Evolutionary conservation across 2,888 invertebrate species (phyloP).

Genomic region (Hololepta plana): DNA sequence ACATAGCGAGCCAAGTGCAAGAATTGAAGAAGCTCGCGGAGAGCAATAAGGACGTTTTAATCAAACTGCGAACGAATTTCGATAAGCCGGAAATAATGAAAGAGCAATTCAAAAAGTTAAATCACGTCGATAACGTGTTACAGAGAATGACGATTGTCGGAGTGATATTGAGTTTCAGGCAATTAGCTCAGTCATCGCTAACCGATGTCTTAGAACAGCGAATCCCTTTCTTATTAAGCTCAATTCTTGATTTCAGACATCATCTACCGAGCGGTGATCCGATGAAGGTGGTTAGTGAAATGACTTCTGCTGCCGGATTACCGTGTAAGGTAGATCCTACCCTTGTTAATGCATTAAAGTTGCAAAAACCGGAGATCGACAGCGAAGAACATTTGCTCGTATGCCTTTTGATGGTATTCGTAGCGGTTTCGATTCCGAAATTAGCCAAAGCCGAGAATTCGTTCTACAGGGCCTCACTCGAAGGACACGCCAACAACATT

Average conservation of each 20-base stretch:
- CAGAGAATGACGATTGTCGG: conserved; percentile 97
- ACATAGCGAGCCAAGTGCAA: conserved; percentile 93
- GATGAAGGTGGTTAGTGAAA: conserved; percentile 82
- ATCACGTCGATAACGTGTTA: conserved; percentile 86
- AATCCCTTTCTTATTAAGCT: conserved; percentile 90
- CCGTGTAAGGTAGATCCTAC: conserved; percentile 91
- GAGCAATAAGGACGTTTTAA: conserved; percentile 81
- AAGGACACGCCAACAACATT: conserved; percentile 96
- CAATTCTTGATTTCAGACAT: conserved; percentile 86
- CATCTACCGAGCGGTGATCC: conserved; percentile 82
- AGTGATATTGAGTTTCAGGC: conserved; percentile 89
- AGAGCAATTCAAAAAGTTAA: conserved; percentile 78
- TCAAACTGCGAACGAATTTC: conserved; percentile 83
- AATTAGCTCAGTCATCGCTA: conserved; percentile 84
- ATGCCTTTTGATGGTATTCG: conserved; percentile 95
- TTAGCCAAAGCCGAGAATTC: conserved; percentile 81
- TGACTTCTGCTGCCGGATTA: conserved; percentile 93
- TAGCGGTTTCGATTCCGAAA: conserved; percentile 93
- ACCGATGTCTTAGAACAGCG: conserved; percentile 84
- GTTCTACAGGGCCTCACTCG: conserved; percentile 69
- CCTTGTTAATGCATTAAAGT: conserved; percentile 57
- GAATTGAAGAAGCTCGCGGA: conserved; percentile 86
- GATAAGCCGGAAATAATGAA: conserved; percentile 98
- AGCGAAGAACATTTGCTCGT: conserved; percentile 88
- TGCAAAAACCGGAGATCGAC: conserved; percentile 73